Evolutionary conservation across 1,140 invertebrate genomes (phyloP).

Genomic region (Halesus radiatus): DNA sequence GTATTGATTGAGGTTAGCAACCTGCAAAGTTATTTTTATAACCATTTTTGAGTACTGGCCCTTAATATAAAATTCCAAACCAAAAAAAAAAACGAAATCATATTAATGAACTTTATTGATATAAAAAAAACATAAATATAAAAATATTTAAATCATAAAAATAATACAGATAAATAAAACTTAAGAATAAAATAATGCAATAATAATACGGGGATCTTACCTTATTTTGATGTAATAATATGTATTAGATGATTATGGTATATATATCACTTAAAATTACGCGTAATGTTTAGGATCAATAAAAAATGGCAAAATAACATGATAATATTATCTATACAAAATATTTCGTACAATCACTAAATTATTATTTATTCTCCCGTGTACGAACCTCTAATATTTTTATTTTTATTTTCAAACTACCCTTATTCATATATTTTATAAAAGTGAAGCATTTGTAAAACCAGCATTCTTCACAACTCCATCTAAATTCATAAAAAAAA

Average conservation of each 20-base stretch:
- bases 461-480: background rate
- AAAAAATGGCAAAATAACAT: constrained; percentile 9
- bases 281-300: background rate
- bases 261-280: constrained; percentile 25
- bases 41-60: too few species aligned
- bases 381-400: background rate
- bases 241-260: constrained; percentile 1
- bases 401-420: background rate
- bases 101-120: constrained; percentile 19
- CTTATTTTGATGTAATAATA: background rate
- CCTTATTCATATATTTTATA: background rate
- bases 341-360: constrained; percentile 2
- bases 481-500: background rate
- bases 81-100: constrained; percentile 14
- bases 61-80: too few species aligned
- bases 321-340: constrained; percentile 19
- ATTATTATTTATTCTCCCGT: background rate
- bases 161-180: constrained; percentile 26
- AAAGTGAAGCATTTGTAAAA: constrained; percentile 4
- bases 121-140: constrained; percentile 29
- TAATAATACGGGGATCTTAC: constrained; percentile 14
- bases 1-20: too few species aligned
- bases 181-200: background rate
- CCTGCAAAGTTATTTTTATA: too few species aligned
- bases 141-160: constrained; percentile 28